Base-by-base conservation (phyloP, 2,113 vertebrate genomes). In the Brachyhypopomus gauderio region DNA sequence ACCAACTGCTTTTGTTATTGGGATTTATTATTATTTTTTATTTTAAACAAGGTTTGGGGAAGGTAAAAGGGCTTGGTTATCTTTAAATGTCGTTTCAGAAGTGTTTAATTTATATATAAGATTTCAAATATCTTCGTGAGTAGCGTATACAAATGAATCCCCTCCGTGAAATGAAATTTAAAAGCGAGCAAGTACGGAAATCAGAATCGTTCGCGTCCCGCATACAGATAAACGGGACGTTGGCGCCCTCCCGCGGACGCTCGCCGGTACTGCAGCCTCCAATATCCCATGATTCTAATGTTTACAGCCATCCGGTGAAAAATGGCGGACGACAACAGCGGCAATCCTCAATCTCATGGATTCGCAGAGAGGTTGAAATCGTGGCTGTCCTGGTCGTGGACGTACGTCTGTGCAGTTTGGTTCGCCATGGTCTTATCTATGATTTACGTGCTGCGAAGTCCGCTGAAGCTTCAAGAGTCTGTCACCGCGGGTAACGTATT, bases 401-500 rank as follows among this genome's bases (percentile, higher is more conserved):
- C 93, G 17, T 95, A 93, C 86, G 89, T 95, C 86, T 95, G 94
- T 85, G 91, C 91, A 77, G 89, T 95, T n/a, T 96, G 95, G 92
- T 89, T 96, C 22, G 91, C 93, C 85, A 94, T 95, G 83, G 93
- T 92, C 80, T 89, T 97, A 69, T 93, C 95, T 52, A 94, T 98
- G 84, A 89, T 96, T 3, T 98, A 96, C 88, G 93, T 92, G 27
- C 91, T 98, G 88, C 91, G 97, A 91, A 96, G 95, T 85, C 96
- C 96, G 78, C 92, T 98, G 85, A 96, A 96, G 85, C 90, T 99
- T 77, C 95, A 96, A 90, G 96, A 98, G 89, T 93, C 93, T 78
- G 91, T 96, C 77, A 93, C 94, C 83, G 95, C 95, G 87, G 97
- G 97, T 98, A 92, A 94, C 85, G 88, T 84, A 80, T 81, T 8